phyloP scores from a whole-genome alignment of 2,888 invertebrate genomes.

The Rhamnusium bicolor region DNA sequence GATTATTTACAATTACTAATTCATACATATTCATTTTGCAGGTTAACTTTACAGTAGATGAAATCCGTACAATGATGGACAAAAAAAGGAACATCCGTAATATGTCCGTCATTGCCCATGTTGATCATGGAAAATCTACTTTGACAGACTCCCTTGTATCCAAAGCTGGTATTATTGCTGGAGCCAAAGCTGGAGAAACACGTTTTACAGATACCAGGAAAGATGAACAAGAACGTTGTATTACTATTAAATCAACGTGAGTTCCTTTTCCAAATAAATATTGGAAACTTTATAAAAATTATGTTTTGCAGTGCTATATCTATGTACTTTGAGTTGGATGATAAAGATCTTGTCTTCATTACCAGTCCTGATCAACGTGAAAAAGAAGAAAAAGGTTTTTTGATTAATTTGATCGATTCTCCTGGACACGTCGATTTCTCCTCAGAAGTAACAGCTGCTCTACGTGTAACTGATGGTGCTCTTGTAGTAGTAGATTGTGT shows the following conservation, averaged over 20 bases:
- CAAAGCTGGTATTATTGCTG: constrained; percentile 99
- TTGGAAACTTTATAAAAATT: constrained; percentile 10
- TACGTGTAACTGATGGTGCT: constrained; percentile 99
- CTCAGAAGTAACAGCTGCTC: constrained; percentile 99
- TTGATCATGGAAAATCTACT: constrained; percentile 99
- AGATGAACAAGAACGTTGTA: constrained; percentile 99
- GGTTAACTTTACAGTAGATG: constrained; percentile 99
- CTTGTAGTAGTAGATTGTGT: constrained; percentile 99
- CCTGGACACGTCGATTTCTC: constrained; percentile 99
- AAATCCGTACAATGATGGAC: constrained; percentile 99
- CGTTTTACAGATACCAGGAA: constrained; percentile 99
- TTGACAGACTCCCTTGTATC: constrained; percentile 99
- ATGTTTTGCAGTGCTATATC: constrained; percentile 89
- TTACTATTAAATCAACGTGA: constrained; percentile 99
- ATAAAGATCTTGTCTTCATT: constrained; percentile 96
- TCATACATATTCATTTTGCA: constrained; percentile 67
- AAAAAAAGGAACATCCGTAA: constrained; percentile 99
- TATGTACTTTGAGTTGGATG: constrained; percentile 97
- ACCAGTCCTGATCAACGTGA: constrained; percentile 92
- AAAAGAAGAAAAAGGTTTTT: constrained; percentile 93
- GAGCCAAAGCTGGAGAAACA: constrained; percentile 98
- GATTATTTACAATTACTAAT: not conserved
- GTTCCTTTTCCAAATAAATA: constrained; percentile 62
- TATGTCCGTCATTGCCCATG: constrained; percentile 99
- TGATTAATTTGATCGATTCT: constrained; percentile 99